These are phyloP conservation scores for Sinosuthora webbiana DNA, from an alignment of 2,113 vertebrate species.

Conservation along the genomic window DNA sequence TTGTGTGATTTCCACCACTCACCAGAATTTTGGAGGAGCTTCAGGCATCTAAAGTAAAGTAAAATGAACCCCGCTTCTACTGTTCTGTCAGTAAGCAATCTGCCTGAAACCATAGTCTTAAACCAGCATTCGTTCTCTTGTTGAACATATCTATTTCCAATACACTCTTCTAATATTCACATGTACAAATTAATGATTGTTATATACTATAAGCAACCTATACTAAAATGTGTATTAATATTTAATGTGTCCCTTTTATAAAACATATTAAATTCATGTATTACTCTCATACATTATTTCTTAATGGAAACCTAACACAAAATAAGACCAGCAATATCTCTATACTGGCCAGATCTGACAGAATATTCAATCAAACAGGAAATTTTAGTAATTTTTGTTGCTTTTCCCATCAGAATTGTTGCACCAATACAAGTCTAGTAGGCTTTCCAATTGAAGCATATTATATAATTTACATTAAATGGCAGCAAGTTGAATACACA, in stretches of 20 bases:
- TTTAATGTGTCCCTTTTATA: background rate
- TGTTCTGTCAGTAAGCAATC: background rate
- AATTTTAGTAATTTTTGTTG: background rate
- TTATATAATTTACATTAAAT: background rate
- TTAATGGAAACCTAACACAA: background rate
- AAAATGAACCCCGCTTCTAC: background rate
- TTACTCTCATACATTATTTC: background rate
- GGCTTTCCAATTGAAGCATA: background rate
- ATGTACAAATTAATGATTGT: background rate
- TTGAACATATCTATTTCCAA: background rate
- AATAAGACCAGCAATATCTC: background rate
- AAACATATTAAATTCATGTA: background rate
- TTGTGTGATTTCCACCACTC: background rate
- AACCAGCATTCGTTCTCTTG: background rate
- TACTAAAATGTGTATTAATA: background rate
- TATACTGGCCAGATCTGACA: background rate
- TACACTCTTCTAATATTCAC: rapidly evolving
- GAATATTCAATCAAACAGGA: background rate
- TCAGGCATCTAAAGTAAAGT: background rate
- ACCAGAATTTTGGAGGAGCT: background rate
- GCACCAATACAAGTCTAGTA: background rate
- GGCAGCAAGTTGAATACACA: background rate
- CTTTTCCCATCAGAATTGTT: background rate
- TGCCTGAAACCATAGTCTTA: background rate
- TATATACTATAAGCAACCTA: background rate